Evolutionary conservation across 2,797 vertebrate species (phyloP).

Genomic region (Chrysocyon brachyurus): DNA sequence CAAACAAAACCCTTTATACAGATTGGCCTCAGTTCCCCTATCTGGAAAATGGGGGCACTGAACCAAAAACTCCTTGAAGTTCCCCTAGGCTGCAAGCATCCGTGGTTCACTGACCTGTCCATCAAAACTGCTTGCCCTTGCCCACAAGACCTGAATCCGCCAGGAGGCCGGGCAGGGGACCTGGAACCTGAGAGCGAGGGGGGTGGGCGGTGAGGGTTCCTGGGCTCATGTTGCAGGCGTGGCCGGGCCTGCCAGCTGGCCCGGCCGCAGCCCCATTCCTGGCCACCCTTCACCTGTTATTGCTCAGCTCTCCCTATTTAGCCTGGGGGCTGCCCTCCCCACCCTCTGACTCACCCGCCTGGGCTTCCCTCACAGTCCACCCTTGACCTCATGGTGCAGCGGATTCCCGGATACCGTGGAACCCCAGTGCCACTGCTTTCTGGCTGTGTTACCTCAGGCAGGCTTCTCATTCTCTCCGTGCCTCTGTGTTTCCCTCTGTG

Average conservation of each 20-base stretch:
- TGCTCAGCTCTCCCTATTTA: neutral
- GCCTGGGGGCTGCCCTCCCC: neutral
- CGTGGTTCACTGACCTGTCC: neutral
- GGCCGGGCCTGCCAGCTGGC: slow-evolving; percentile 68
- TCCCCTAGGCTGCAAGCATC: neutral
- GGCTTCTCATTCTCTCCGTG: neutral
- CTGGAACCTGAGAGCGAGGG: slow-evolving; percentile 39
- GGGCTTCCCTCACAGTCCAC: neutral
- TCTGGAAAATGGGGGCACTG: neutral
- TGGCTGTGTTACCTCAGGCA: neutral
- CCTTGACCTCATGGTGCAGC: neutral
- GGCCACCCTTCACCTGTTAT: neutral
- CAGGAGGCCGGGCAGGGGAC: neutral
- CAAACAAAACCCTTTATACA: neutral
- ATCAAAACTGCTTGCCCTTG: neutral
- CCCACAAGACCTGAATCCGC: neutral
- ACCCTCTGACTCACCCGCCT: neutral
- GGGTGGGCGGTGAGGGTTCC: neutral
- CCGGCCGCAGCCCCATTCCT: neutral
- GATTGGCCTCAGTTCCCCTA: neutral
- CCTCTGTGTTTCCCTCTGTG: neutral
- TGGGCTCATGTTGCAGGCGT: slow-evolving; percentile 59
- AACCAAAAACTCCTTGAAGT: neutral
- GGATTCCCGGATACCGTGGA: slow-evolving; percentile 27
- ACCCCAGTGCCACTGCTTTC: neutral